These are phyloP conservation scores for Platerodrilus igneus DNA, from an alignment of 2,888 invertebrate species.

Conservation along the genomic window DNA sequence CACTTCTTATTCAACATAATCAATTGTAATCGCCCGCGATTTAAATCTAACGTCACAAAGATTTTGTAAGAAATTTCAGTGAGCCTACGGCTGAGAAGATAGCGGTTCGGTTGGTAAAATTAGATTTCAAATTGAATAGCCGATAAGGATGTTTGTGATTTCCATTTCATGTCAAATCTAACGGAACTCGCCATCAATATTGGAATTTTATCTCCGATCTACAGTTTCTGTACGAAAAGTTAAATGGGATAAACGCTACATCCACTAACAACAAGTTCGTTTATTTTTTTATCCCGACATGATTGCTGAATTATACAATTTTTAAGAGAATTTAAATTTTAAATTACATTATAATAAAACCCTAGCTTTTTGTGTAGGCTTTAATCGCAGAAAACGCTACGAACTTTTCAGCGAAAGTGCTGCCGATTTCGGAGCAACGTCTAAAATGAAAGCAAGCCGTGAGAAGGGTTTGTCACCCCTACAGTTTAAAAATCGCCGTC, in stretches of 20 bases:
- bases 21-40: slow-evolving; percentile 13
- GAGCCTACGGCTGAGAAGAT: slow-evolving; percentile 21
- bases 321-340: slow-evolving; percentile 5
- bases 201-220: slow-evolving; percentile 23
- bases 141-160: slow-evolving; percentile 27
- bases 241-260: slow-evolving; percentile 10
- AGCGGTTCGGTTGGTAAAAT: slow-evolving; percentile 24
- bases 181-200: slow-evolving; percentile 23
- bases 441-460: no score
- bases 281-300: background rate
- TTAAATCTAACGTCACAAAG: slow-evolving; percentile 14
- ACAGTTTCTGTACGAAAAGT: slow-evolving; percentile 22
- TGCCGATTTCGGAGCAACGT: no score
- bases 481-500: no score
- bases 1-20: slow-evolving; percentile 14
- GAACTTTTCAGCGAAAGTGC: no score
- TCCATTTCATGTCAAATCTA: slow-evolving; percentile 25
- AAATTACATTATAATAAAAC: slow-evolving; percentile 1
- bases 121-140: slow-evolving; percentile 26
- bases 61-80: slow-evolving; percentile 19
- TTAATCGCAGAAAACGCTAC: no score
- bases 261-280: background rate
- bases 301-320: slow-evolving; percentile 2
- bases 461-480: no score
- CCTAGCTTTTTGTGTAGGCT: no score